Evolutionary conservation across 2,797 vertebrate genomes (phyloP), one percentile per base, ranked within the genome.

Genomic region (Squalus acanthias): DNA sequence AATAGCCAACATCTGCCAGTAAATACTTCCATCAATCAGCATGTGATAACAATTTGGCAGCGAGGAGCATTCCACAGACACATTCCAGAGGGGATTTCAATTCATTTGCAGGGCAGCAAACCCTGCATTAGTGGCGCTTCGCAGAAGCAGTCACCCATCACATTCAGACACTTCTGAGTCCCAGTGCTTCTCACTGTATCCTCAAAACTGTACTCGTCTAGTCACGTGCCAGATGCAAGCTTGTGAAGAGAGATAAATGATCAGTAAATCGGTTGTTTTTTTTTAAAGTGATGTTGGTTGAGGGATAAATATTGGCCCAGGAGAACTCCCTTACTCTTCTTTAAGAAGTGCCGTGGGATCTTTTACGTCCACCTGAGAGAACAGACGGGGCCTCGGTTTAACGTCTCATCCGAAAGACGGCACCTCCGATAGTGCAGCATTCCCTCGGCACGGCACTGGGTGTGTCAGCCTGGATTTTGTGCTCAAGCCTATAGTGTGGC

Each of bases 1-100:
- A 97, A 97, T 97, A 97, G 96, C 57, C 97, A 97, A 97, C 96
- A 96, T 97, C 97, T 96, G 96, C 96, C 95, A 97, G 96, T 96
- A 97, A 97, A 96, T 97, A 97, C 97, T 97, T 97, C 97, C 74
- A 96, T 96, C 97, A 98, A 97, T 85, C 97, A 96, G 96, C 96
- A 96, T 96, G 97, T 96, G 97, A 97, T 97, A 97, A 97, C 95
- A 97, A 97, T 97, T 97, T 97, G 97, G 97, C 97, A 97, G 97
- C 97, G 97, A 96, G 96, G 76, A 96, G 20, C 79, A 93, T 93
- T 93, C 91, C 70, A 76, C 12, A 92, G 95, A 60, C 96, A 96
- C 97, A 98, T 98, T 98, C 98, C 97, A 97, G 95, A 96, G 96
- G 97, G 97, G 97, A 98, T 98, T 98, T 97, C 97, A 97, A 97